Evolutionary conservation across 1,140 invertebrate genomes (phyloP), one percentile per base, ranked within the genome.

Genomic region (Neelides sp.): DNA sequence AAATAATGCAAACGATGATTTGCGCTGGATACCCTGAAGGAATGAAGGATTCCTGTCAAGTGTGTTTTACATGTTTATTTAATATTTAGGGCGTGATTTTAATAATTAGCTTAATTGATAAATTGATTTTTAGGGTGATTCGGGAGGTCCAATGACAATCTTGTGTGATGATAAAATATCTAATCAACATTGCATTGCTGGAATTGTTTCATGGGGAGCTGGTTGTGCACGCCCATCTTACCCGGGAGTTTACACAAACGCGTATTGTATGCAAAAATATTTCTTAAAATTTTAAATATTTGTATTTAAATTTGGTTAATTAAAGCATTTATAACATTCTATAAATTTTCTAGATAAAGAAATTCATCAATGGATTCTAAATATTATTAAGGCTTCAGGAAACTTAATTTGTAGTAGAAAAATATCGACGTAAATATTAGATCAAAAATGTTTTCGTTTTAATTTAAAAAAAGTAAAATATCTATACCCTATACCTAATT

Each of bases 101-200:
- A n/a, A n/a, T n/a, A n/a, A n/a, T n/a, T n/a, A n/a, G n/a, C n/a
- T n/a, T n/a, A n/a, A n/a, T n/a, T n/a, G n/a, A n/a, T n/a, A n/a
- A n/a, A n/a, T n/a, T n/a, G n/a, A n/a, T n/a, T 52, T 34, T 37
- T 24, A 58, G 57, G 57, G 57, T 20, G 57, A 58, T 39, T 55
- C 53, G 8, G 57, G 57, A 2, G 45, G 53, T 12, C 43, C 47
- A 5, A 48, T 58, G 2, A 41, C 46, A 1, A 27, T 44, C 10
- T 26, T 30, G 4, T 41, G 55, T 5, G 39, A 52, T 3, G 46
- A 47, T 4, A 26, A 32, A 15, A 41, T 23, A 32, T 4, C 23
- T 15, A 34, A 4, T 46, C 34, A 15, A 5, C 5, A 46, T 28
- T 46, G 7, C 12, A 8, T 19, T 7, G 15, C 10, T 10, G 34